phyloP scores from a whole-genome alignment of 2,797 vertebrate species.

The Manis javanica region DNA sequence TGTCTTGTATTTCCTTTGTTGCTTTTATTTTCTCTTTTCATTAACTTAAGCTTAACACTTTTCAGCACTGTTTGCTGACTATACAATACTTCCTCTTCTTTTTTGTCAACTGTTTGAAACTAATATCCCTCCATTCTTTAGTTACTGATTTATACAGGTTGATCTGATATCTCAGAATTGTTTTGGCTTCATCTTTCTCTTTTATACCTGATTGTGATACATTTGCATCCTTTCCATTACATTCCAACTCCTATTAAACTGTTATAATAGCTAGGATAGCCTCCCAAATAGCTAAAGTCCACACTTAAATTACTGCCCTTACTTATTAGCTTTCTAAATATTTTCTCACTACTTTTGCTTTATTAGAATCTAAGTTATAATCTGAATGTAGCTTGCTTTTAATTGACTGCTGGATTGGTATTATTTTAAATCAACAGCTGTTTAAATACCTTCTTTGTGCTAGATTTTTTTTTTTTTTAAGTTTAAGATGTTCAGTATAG shows the following conservation, averaged over 20 bases:
- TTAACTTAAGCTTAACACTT: not conserved
- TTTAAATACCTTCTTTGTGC: not conserved
- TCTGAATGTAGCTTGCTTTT: not conserved
- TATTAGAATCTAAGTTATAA: conserved; percentile 32
- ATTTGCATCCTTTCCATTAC: not conserved
- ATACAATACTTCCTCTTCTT: not conserved
- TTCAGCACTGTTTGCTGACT: not conserved
- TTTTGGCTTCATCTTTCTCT: conserved; percentile 5
- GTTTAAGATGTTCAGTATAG: not conserved
- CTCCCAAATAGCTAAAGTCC: not conserved
- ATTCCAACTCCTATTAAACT: not conserved
- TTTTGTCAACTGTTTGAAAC: not conserved
- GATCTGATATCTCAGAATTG: not conserved
- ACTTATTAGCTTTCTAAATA: not conserved
- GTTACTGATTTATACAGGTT: not conserved
- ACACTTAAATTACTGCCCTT: not conserved
- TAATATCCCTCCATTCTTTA: not conserved
- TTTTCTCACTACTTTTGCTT: not conserved
- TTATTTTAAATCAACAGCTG: not conserved
- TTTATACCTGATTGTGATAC: not conserved
- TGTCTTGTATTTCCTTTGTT: not conserved
- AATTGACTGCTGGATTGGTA: not conserved
- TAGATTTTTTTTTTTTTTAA: not conserved
- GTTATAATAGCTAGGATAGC: not conserved
- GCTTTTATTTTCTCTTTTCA: conserved; percentile 43